Evolutionary conservation across 2,888 invertebrate species (phyloP).

Genomic region (Ornithoptera alexandrae): DNA sequence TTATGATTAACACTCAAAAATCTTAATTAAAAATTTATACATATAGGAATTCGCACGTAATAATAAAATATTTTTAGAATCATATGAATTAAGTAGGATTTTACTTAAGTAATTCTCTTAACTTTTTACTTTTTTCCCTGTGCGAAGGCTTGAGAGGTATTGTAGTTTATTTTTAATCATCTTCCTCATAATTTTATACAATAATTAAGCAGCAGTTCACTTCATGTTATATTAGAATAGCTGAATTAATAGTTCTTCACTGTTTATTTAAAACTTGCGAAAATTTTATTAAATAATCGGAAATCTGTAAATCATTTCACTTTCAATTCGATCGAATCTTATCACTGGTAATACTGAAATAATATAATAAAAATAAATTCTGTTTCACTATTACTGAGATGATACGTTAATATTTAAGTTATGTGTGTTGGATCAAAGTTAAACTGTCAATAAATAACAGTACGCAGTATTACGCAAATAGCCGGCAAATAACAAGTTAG

Average conservation of each 20-base stretch:
- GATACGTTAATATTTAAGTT: background rate
- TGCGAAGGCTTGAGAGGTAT: background rate
- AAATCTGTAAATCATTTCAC: background rate
- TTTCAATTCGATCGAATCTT: background rate
- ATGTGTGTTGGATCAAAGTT: background rate
- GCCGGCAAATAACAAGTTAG: slow-evolving; percentile 3
- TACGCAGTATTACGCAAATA: background rate
- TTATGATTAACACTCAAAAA: background rate
- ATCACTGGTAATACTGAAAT: background rate
- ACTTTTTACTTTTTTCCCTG: background rate
- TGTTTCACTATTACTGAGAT: background rate
- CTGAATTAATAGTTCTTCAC: background rate
- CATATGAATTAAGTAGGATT: background rate
- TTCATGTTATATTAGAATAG: background rate
- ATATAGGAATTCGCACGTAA: background rate
- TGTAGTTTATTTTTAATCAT: background rate
- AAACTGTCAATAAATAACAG: too few species aligned
- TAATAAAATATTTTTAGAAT: background rate
- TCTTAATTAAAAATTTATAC: background rate
- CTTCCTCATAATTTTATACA: background rate
- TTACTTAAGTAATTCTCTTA: background rate
- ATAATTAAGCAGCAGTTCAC: background rate
- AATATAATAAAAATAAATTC: too few species aligned
- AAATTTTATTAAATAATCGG: background rate
- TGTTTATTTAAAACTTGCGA: too few species aligned